These are phyloP conservation scores for Masticophis lateralis DNA, from an alignment of 2,797 vertebrate species.

Conservation along the genomic window DNA sequence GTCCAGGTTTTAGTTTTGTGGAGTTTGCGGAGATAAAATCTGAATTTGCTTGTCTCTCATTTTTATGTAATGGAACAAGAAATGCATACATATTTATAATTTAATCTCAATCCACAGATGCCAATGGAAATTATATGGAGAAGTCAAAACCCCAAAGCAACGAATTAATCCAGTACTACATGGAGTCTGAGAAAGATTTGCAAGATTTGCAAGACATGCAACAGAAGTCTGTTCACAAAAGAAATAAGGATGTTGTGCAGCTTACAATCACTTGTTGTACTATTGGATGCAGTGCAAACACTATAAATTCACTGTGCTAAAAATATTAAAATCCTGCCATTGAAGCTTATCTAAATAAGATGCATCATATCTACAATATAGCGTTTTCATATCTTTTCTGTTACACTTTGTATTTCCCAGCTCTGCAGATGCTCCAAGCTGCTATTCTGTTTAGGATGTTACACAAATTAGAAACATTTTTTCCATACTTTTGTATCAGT, in stretches of 20 bases:
- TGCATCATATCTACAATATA: not conserved
- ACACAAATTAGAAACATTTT: not conserved
- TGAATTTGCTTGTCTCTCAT: not conserved
- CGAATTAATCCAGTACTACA: not conserved
- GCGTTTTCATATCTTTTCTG: not conserved
- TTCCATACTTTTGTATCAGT: not conserved
- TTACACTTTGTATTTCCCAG: not conserved
- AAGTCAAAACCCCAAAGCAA: not conserved
- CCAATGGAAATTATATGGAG: not conserved
- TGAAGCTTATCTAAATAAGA: fast-evolving
- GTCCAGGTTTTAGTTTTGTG: no score
- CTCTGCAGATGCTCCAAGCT: not conserved
- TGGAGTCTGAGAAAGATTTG: not conserved
- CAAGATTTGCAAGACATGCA: not conserved
- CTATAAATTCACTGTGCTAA: conserved; percentile 68
- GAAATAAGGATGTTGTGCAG: conserved; percentile 26
- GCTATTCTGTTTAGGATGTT: not conserved
- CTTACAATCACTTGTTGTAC: conserved; percentile 63
- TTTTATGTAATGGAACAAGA: conserved; percentile 17
- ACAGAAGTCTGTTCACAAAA: not conserved
- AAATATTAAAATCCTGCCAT: fast-evolving
- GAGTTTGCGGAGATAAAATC: not conserved
- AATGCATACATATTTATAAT: conserved; percentile 19
- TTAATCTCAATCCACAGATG: not conserved
- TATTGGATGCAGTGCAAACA: conserved; percentile 62